A percentile compares a stretch with the other conserved stretches of the same genome.
Evolutionary conservation across 1,140 invertebrate genomes (phyloP).

Genomic region (Pantala flavescens): DNA sequence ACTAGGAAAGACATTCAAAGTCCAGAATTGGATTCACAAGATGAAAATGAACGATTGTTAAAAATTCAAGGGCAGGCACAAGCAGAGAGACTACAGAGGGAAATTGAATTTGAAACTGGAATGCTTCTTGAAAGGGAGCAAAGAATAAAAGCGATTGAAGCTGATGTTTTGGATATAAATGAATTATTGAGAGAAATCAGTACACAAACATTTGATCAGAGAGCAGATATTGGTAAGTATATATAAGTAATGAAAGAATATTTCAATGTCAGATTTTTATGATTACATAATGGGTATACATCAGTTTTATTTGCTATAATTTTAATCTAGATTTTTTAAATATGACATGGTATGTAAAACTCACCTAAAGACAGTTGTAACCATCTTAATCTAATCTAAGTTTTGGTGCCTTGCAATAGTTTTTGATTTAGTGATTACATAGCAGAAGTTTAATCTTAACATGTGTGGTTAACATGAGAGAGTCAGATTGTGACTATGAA

Average conservation of each 20-base stretch:
- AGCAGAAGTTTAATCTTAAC: too few species aligned
- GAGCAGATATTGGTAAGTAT: conserved; percentile 65
- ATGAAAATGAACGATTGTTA: conserved; percentile 34
- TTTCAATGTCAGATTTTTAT: conserved; percentile 5
- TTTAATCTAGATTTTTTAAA: too few species aligned
- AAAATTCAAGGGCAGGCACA: conserved; percentile 29
- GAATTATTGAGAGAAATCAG: conserved; percentile 85
- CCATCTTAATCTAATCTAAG: too few species aligned
- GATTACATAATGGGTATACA: conserved; percentile 6
- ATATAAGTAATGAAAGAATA: too few species aligned
- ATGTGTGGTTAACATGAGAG: too few species aligned
- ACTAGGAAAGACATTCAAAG: conserved; percentile 34
- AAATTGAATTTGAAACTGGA: conserved; percentile 64
- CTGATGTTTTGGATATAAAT: conserved; percentile 81
- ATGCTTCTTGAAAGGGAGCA: conserved; percentile 62
- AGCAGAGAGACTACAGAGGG: conserved; percentile 39
- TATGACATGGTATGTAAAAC: too few species aligned
- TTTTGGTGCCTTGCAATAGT: too few species aligned
- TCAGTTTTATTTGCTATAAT: conserved; percentile 12
- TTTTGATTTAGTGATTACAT: too few species aligned
- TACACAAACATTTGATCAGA: conserved; percentile 69
- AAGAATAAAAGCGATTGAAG: conserved; percentile 63
- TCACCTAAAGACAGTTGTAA: too few species aligned
- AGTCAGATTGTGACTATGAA: too few species aligned
- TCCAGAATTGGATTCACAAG: conserved; percentile 36